Evolutionary conservation across 2,797 vertebrate species (phyloP), one percentile per base, ranked within the genome.

Genomic region (Macropus fuliginosus): DNA sequence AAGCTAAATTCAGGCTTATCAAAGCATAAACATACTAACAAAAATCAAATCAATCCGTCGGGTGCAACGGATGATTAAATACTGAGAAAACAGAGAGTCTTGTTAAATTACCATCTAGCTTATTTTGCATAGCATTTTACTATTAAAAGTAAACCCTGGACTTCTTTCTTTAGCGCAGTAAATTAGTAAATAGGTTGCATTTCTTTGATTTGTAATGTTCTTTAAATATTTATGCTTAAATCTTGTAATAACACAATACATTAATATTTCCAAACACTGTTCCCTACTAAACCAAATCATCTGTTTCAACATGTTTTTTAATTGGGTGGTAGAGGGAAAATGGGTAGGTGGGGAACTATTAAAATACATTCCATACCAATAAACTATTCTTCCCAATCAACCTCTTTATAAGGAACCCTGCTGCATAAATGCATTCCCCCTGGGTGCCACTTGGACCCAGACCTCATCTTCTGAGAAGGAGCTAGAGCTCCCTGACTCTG

Each of bases 401-500:
- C 93, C 90, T 96, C 95, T 96, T 98, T 97, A 98, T 93, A 98
- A 98, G 91, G 98, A 98, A 92, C 98, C 98, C 96, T 98, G 96
- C 92, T 97, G 97, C 93, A 97, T 95, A 46, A 97, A 97, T 87
- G 96, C 97, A 89, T 97, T 97, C 93, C 96, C 59, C 50, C 97
- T 97, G 94, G 97, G 97, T 16, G 97, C 97, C 66, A 98, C 97
- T 40, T 98, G 97, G 46, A 98, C 98, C 98, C 98, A 98, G 96
- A 98, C 99, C 98, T 99, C 99, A 93, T 99, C 98, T 94, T 98
- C 99, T 50, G 99, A 99, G 98, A 99, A 99, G 0, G 99, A 99
- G 98, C 99, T 99, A 1, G 99, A 99, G 98, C 99, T 99, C 96
- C 99, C 99, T 0, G 99, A 99, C 96, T 99, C 99, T 0, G 99